phyloP scores from a whole-genome alignment of 2,797 vertebrate genomes.

The Bradypodion ventrale region DNA sequence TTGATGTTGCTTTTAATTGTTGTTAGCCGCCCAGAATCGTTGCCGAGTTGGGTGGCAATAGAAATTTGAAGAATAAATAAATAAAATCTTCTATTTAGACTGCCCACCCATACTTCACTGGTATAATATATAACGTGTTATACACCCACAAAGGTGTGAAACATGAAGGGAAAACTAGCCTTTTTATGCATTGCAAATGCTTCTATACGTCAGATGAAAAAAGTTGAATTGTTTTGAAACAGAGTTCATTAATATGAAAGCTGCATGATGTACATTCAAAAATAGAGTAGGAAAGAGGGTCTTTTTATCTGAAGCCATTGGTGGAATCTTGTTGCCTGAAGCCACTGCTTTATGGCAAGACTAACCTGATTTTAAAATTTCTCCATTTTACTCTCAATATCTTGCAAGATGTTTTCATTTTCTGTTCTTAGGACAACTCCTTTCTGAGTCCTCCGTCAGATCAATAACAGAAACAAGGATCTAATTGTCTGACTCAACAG shows the following conservation, averaged over 20 bases:
- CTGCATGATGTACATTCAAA: not conserved
- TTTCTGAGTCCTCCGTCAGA: slow-evolving; percentile 12
- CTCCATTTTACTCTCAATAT: not conserved
- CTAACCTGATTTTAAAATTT: not conserved
- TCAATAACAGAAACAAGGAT: slow-evolving; percentile 44
- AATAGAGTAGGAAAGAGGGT: not conserved
- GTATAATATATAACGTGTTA: too few species aligned
- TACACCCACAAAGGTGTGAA: not conserved
- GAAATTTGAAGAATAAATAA: too few species aligned
- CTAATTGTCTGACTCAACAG: slow-evolving; percentile 42
- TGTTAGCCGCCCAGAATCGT: too few species aligned
- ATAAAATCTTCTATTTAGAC: too few species aligned
- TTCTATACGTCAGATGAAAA: not conserved
- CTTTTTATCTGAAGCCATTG: not conserved
- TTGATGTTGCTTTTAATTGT: too few species aligned
- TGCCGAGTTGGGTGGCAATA: too few species aligned
- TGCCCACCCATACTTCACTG: too few species aligned
- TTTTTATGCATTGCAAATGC: not conserved
- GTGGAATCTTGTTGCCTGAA: not conserved
- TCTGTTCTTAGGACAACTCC: not conserved
- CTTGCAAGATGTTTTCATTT: slow-evolving; percentile 20
- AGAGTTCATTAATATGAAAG: not conserved
- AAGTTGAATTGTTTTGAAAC: not conserved
- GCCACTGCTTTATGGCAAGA: not conserved
- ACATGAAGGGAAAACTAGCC: not conserved